Conservation (phyloP, 2,888 invertebrate species). For the Zygogramma bicolorata region DNA sequence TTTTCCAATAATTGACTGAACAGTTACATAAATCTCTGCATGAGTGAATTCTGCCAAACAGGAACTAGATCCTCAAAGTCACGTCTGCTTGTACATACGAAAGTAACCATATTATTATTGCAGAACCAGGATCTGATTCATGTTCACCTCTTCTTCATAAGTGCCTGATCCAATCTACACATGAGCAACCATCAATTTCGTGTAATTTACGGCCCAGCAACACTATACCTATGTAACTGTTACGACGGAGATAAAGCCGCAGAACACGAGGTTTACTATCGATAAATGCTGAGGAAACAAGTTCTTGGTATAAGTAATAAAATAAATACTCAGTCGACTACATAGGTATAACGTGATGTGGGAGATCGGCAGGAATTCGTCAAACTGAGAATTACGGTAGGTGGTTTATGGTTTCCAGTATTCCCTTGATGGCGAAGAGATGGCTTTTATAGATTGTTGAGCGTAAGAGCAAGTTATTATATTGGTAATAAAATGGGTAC, state of each 20-base stretch:
- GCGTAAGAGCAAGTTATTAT: not conserved
- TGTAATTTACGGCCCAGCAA: conserved; percentile 20
- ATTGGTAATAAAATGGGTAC: not conserved
- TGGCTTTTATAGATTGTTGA: not conserved
- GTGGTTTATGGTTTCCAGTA: not conserved
- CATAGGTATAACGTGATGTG: not conserved
- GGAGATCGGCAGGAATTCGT: not conserved
- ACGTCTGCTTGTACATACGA: not conserved
- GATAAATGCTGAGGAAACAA: conserved; percentile 30
- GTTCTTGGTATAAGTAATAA: conserved; percentile 23
- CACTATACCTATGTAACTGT: conserved; percentile 23
- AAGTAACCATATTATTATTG: conserved; percentile 3
- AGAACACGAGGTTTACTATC: conserved; percentile 29
- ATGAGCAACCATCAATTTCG: conserved; percentile 20
- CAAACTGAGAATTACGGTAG: not conserved
- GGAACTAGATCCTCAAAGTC: not conserved
- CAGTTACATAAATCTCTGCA: too few relatives aligned
- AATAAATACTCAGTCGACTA: conserved; percentile 16
- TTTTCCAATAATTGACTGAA: too few relatives aligned
- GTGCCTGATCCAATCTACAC: conserved; percentile 18
- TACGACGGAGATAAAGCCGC: conserved; percentile 27
- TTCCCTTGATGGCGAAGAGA: not conserved
- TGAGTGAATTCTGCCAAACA: too few relatives aligned
- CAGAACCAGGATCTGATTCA: not conserved
- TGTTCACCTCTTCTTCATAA: conserved; percentile 7